Evolutionary conservation across 2,888 invertebrate genomes (phyloP), one percentile per base, ranked within the genome.

Genomic region (Cosmopolites sordidus): DNA sequence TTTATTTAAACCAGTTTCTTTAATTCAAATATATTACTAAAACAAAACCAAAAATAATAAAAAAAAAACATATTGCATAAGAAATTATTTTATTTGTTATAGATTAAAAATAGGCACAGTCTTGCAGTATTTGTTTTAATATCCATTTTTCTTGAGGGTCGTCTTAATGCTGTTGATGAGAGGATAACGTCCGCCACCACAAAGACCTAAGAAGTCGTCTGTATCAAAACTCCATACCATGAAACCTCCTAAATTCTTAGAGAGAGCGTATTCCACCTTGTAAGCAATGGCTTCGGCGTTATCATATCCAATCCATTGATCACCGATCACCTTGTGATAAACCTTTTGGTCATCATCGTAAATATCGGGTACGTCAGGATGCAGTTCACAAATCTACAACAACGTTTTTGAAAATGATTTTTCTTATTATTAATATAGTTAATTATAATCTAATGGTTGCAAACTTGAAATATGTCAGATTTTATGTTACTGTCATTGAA

Each of bases 191-290:
- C 73, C 73, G 1, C 55, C 61, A 2, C 62, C 62, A 60, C 87
- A 87, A 1, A 65, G 59, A 0, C 83, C 84, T 3, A 67, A 73
- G 64, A 87, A 86, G 64, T 89, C 89, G 64, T 89, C 89, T 6
- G 84, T 84, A 64, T 89, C 89, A 11, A 89, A 76, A 44, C 86
- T 84, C 89, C 89, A 89, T 0, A 85, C 64, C 87, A 89, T 87
- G 0, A 79, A 75, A 12, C 87, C 88, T 42, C 75, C 76, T 52
- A 82, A 47, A 16, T 59, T 57, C 17, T 62, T 60, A 1, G 54
- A 48, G 9, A 60, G 54, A 0, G 65, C 67, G 27, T 62, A 66
- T 8, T 63, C 51, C 0, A 75, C 75, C 72, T 83, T 83, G 0
- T 66, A 58, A 2, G 61, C 60, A 2, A 83, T 65, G 6, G 85